These are phyloP conservation scores for Dinomys branickii DNA, from an alignment of 2,113 vertebrate genomes.

Conservation along the genomic window DNA sequence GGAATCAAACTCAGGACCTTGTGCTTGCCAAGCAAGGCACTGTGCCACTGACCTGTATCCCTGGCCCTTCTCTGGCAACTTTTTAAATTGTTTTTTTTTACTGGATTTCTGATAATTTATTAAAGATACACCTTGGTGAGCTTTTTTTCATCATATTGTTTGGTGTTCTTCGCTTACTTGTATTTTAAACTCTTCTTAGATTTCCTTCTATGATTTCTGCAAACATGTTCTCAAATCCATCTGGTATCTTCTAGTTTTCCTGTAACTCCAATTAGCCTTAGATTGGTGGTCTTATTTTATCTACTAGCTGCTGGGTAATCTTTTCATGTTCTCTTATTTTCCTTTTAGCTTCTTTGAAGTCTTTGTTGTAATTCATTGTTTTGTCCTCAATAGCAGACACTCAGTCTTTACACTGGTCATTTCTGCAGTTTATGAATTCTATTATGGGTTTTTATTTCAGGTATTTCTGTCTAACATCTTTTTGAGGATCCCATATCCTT, in stretches of 20 bases:
- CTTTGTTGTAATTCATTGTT: not conserved
- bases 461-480: not conserved
- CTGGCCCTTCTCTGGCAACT: not conserved
- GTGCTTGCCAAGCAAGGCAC: too few relatives aligned
- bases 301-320: not conserved
- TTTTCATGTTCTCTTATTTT: not conserved
- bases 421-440: not conserved
- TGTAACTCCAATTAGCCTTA: not conserved
- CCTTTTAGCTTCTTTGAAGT: not conserved
- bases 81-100: not conserved
- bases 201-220: not conserved
- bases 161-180: not conserved
- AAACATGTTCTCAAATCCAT: not conserved
- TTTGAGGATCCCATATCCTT: not conserved
- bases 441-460: not conserved
- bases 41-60: too few relatives aligned
- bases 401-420: not conserved
- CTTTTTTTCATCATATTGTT: not conserved
- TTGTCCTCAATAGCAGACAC: not conserved
- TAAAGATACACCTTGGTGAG: not conserved
- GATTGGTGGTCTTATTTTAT: not conserved
- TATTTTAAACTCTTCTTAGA: not conserved
- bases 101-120: not conserved
- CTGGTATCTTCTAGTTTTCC: not conserved
- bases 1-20: too few relatives aligned